Evolutionary conservation across 1,140 invertebrate genomes (phyloP), one percentile per base, ranked within the genome.

Genomic region (Papilio glaucus): DNA sequence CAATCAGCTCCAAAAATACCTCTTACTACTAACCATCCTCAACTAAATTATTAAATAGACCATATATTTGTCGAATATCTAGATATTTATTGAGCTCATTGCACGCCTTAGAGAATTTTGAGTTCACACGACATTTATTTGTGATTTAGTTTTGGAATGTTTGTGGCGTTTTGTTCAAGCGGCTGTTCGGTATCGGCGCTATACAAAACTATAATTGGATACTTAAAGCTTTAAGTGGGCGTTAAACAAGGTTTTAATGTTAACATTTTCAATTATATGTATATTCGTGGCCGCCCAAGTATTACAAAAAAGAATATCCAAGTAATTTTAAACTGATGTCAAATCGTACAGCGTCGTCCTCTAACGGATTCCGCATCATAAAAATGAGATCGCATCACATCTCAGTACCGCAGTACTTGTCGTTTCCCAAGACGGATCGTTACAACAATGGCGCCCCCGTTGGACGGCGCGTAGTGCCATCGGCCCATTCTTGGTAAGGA

Each of bases 161-260:
- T 87, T 87, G 84, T 85, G 78, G 83, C 83, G 76, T 83, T 86
- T 68, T 85, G 77, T 85, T 83, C 77, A 83, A 83, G 82, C 82
- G 84, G 85, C 83, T 85, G 75, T 65, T 77, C 75, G 67, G 71
- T 77, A 71, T 73, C 75, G 65, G 72, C 73, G 61, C 68, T 77
- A 72, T 76, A 75, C 53, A 74, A 81, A 79, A 75, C 73, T 75
- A 75, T 75, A 77, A 71, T 74, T 69, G 73, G 71, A 80, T 77
- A 84, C 72, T 80, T 80, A 78, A 83, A 77, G 74, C 69, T 75
- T 78, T 57, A 68, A 75, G 60, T 74, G 65, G 74, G 73, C 71
- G 67, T 73, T 57, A 73, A 41, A 26, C 53, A 45, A 39, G 24
- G 18, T 38, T 62, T 37, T 29, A 33, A 26, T 61, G 1, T 26